Evolutionary conservation across 2,888 invertebrate genomes (phyloP).

Genomic region (Sminthurinus aureus): DNA sequence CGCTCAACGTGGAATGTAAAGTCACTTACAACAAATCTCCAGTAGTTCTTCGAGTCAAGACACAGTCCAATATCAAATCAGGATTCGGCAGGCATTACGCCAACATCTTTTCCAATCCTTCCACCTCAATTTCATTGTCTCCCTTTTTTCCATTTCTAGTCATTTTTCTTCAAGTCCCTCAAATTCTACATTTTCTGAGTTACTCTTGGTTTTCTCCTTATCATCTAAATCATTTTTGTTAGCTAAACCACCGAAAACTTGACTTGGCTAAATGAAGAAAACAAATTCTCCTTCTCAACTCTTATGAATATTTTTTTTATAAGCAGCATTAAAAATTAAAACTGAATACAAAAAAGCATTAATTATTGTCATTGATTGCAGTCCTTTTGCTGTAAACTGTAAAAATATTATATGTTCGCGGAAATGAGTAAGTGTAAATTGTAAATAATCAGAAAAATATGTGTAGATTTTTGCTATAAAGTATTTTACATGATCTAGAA

Average conservation of each 20-base stretch:
- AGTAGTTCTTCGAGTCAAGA: slow-evolving; percentile 45
- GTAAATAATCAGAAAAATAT: no score
- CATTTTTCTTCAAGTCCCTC: background rate
- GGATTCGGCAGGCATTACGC: slow-evolving; percentile 50
- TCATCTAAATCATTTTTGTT: background rate
- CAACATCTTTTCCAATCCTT: slow-evolving; percentile 34
- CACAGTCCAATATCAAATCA: slow-evolving; percentile 54
- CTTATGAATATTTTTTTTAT: no score
- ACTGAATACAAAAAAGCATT: no score
- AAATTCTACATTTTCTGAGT: background rate
- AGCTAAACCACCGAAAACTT: background rate
- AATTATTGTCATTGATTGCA: no score
- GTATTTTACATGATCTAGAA: no score
- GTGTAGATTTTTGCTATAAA: no score
- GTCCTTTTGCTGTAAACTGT: no score
- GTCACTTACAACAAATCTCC: slow-evolving; percentile 52
- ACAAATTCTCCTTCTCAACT: no score
- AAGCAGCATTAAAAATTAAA: no score
- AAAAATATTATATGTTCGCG: no score
- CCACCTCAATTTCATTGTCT: background rate
- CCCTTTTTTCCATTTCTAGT: background rate
- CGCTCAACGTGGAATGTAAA: slow-evolving; percentile 50
- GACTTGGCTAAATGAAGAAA: no score
- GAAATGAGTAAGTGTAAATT: no score
- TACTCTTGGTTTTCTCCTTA: background rate